A percentile compares a stretch with the other conserved stretches of the same genome.
phyloP scores from a whole-genome alignment of 2,888 invertebrate species.

The Lysandra coridon region DNA sequence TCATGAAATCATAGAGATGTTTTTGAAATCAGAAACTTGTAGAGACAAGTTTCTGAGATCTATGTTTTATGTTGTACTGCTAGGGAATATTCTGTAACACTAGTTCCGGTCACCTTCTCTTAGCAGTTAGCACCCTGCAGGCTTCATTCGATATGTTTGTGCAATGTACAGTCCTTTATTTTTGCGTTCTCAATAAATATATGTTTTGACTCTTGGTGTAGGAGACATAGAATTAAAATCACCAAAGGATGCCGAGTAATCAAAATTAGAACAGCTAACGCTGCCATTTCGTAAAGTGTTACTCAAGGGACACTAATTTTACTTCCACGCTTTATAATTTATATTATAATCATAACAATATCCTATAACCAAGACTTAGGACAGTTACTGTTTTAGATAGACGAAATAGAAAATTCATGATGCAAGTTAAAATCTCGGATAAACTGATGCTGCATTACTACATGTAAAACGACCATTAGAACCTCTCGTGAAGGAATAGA shows the following conservation, averaged over 20 bases:
- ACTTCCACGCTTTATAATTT: no score
- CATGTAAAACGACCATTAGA: neutral
- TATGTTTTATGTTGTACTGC: neutral
- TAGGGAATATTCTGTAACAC: neutral
- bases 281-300: no score
- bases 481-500: constrained; percentile 14
- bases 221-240: no score
- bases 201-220: no score
- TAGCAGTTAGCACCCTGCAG: neutral
- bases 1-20: neutral
- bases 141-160: neutral
- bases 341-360: no score
- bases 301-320: no score
- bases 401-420: neutral
- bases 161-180: neutral
- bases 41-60: neutral
- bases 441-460: neutral
- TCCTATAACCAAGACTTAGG: neutral
- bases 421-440: neutral
- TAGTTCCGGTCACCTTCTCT: constrained; percentile 5
- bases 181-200: neutral
- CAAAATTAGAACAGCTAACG: no score
- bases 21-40: no score
- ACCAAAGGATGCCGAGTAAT: no score
- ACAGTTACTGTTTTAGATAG: neutral